Conservation (phyloP, 2,888 invertebrate species). For the Parthenolecanium corni region DNA sequence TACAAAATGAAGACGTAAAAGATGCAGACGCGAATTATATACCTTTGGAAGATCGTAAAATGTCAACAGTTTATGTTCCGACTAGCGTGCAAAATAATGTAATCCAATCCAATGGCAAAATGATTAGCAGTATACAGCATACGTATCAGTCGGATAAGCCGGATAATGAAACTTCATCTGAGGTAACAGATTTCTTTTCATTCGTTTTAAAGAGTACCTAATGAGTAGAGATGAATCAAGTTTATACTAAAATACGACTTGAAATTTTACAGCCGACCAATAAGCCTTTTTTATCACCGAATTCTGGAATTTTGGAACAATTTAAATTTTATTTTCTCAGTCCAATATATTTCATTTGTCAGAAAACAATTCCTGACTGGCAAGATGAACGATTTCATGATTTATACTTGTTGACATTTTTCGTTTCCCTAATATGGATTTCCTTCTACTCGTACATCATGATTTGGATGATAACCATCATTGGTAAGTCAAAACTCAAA, state of each 20-base stretch:
- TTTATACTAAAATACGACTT: not conserved
- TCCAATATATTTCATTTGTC: slow-evolving; percentile 71
- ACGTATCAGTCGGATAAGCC: slow-evolving; percentile 13
- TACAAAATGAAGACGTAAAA: slow-evolving; percentile 7
- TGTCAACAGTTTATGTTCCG: not conserved
- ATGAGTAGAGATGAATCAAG: not conserved
- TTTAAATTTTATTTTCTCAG: slow-evolving; percentile 16
- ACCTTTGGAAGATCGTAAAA: slow-evolving; percentile 20
- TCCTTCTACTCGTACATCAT: slow-evolving; percentile 89
- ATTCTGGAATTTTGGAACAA: slow-evolving; percentile 7
- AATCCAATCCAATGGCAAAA: slow-evolving; percentile 15
- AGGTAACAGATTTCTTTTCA: not conserved
- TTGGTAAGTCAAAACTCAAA: slow-evolving; percentile 49
- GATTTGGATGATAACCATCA: slow-evolving; percentile 97
- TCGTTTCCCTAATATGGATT: slow-evolving; percentile 90
- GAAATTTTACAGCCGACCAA: not conserved
- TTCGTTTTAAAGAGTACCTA: too few species aligned
- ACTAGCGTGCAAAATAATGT: slow-evolving; percentile 7
- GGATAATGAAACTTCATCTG: not conserved
- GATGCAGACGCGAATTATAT: slow-evolving; percentile 12
- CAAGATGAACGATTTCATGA: slow-evolving; percentile 62
- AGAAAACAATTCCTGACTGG: slow-evolving; percentile 83
- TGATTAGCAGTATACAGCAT: slow-evolving; percentile 20
- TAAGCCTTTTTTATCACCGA: slow-evolving; percentile 1
- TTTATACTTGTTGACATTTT: slow-evolving; percentile 85